These are phyloP conservation scores for Seriola rivoliana DNA, from an alignment of 2,113 vertebrate species.

Conservation along the genomic window DNA sequence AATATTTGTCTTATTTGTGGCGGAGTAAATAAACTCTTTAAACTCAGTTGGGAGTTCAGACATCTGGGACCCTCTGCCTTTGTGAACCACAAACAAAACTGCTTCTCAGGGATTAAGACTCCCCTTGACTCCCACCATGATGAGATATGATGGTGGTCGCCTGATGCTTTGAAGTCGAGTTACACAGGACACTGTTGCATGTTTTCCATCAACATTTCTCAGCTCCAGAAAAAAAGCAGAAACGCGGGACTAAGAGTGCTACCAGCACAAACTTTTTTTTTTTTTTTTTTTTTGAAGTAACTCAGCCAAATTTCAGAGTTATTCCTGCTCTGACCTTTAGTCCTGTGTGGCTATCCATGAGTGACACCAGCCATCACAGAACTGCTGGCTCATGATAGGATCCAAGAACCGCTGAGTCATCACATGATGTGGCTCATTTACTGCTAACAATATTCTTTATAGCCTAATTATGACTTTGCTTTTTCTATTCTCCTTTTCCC, in stretches of 20 bases:
- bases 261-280: conserved; percentile 5
- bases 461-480: conserved; percentile 70
- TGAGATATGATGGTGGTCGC: not conserved
- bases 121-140: not conserved
- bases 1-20: not conserved
- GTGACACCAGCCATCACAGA: conserved; percentile 52
- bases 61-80: not conserved
- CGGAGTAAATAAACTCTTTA: conserved; percentile 31
- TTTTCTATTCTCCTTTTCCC: conserved; percentile 48
- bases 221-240: not conserved
- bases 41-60: conserved; percentile 12
- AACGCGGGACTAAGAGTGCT: not conserved
- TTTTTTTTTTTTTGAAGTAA: conserved; percentile 8
- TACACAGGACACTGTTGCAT: not conserved
- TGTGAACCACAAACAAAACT: conserved; percentile 10
- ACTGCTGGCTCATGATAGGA: conserved; percentile 59
- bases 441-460: conserved; percentile 72
- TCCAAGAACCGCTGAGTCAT: conserved; percentile 67
- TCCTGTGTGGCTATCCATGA: conserved; percentile 46
- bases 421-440: conserved; percentile 66
- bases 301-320: not conserved
- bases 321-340: conserved; percentile 59
- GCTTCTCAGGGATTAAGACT: not conserved
- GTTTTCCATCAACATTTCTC: conserved; percentile 13
- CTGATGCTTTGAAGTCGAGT: not conserved